Evolutionary conservation across 2,888 invertebrate species (phyloP), one percentile per base, ranked within the genome.

Genomic region (Acleris emargana): DNA sequence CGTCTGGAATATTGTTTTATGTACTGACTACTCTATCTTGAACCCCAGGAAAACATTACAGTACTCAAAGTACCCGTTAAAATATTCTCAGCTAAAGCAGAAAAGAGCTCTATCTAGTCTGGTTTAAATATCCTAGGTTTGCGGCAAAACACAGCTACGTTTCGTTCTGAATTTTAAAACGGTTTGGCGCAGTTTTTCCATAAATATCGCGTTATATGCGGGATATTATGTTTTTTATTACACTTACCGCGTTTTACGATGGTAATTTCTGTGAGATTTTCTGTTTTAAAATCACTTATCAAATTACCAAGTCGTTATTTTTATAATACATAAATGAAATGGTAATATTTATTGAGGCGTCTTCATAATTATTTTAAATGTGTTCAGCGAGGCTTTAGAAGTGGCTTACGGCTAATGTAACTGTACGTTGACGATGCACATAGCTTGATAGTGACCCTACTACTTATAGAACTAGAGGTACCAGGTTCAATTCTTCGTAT

Each of bases 121-220:
- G 59, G 64, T 59, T 20, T 53, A 20, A 43, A 64, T 38, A 20
- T 51, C 32, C 49, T 59, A 59, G 54, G 38, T 64, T 64, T 50
- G 54, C 59, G 50, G 50, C 43, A 20, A 55, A 60, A 64, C 59
- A 45, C 42, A 3, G 22, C 16, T 25, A 49, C 50, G 59, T 28
- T 64, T 42, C 54, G 54, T 64, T 55, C 32, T 60, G 59, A 64
- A 60, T 64, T 64, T 60, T 55, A 60, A 64, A 64, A 59, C 54
- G 50, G 59, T 64, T 64, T 55, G 54, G 64, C 49, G 42, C 64
- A 16, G 50, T 43, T 60, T 64, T 64, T 64, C 54, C 64, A 64
- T 60, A 64, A 64, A 60, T 59, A 64, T 54, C 59, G 50, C 59
- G 50, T 60, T 55, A 50, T 42, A 13, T 38, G 38, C 13, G 38